Percentiles rank a stretch among this genome's conserved stretches.
Evolutionary conservation across 1,140 invertebrate species (phyloP).

Genomic region (Drosophila erecta): DNA sequence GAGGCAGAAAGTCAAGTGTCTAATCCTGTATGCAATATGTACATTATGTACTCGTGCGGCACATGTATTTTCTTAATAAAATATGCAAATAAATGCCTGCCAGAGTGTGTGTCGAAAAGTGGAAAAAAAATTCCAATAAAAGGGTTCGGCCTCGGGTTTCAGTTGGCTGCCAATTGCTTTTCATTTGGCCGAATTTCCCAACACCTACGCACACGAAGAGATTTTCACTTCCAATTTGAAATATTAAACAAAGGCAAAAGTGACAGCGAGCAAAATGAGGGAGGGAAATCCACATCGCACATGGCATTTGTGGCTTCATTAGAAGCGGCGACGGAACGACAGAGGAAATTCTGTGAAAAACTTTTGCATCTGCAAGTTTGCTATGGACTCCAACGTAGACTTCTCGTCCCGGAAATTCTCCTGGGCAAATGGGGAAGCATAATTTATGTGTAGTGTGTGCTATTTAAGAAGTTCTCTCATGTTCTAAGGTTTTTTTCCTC

Average conservation of each 20-base stretch:
- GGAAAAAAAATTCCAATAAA: constrained; percentile 43
- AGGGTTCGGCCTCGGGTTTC: constrained; percentile 37
- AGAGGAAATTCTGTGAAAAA: constrained; percentile 5
- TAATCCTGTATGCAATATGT: constrained; percentile 49
- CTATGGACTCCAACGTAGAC: neutral
- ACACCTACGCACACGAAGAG: constrained; percentile 27
- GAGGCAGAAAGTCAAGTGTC: constrained; percentile 36
- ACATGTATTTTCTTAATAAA: constrained; percentile 51
- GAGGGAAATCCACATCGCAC: constrained; percentile 3
- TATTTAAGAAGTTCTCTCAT: constrained; percentile 4
- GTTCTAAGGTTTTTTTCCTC: constrained; percentile 1
- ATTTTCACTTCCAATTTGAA: constrained; percentile 68
- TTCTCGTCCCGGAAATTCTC: constrained; percentile 6
- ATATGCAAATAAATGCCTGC: constrained; percentile 71
- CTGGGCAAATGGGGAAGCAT: constrained; percentile 30
- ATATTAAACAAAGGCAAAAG: constrained; percentile 57
- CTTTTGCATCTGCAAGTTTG: constrained; percentile 42
- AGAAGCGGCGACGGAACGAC: constrained; percentile 20
- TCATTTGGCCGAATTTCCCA: constrained; percentile 27
- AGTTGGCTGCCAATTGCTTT: constrained; percentile 33
- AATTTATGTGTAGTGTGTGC: constrained; percentile 22
- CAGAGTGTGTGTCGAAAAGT: constrained; percentile 27
- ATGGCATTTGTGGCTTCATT: constrained; percentile 53
- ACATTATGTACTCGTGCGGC: constrained; percentile 38
- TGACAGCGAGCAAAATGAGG: constrained; percentile 21